These are phyloP conservation scores for Beris morrisii DNA, from an alignment of 2,888 invertebrate genomes.

Conservation along the genomic window DNA sequence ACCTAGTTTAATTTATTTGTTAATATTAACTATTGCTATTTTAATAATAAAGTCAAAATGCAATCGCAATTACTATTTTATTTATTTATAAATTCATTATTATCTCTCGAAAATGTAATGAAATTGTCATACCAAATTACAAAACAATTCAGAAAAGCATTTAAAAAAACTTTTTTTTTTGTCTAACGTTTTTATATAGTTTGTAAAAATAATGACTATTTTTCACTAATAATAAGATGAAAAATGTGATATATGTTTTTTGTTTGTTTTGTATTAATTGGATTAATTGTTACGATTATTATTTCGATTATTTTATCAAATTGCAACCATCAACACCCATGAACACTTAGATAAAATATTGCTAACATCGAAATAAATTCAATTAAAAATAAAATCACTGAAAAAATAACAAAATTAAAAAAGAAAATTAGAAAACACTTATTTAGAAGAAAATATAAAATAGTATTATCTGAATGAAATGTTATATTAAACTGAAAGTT, in stretches of 20 bases:
- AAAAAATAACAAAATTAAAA: conserved; percentile 11
- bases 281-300: background rate
- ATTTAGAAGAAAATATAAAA: background rate
- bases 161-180: background rate
- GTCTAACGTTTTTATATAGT: background rate
- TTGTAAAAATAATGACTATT: background rate
- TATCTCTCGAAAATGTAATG: no score
- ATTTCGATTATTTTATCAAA: conserved; percentile 13
- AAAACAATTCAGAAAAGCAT: no score
- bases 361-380: conserved; percentile 9
- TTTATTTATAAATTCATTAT: no score
- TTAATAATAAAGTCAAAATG: conserved; percentile 1
- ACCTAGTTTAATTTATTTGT: no score
- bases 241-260: conserved; percentile 1
- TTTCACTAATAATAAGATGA: conserved; percentile 2
- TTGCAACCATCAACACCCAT: conserved; percentile 32
- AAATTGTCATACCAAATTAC: no score
- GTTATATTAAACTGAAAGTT: background rate
- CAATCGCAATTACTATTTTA: conserved; percentile 15
- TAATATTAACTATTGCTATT: no score
- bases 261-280: background rate
- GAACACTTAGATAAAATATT: conserved; percentile 21
- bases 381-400: conserved; percentile 4
- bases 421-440: background rate
- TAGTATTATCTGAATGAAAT: conserved; percentile 1